Conservation (phyloP, 2,113 vertebrate species). For the Mustela lutreola region DNA sequence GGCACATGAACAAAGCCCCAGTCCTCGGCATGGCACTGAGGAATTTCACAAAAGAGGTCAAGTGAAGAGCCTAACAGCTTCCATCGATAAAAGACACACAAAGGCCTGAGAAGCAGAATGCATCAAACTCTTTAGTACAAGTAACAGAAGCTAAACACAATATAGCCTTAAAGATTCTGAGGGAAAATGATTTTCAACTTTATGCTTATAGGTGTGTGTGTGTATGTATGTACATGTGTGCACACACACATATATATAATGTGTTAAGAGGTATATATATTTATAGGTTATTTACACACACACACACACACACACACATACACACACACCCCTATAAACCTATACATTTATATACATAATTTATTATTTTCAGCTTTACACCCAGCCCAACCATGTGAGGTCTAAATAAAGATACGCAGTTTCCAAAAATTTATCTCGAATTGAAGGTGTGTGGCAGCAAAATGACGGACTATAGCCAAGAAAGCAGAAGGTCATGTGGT, state of each 20-base stretch:
- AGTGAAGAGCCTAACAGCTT: constrained; percentile 28
- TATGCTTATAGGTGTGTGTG: background rate
- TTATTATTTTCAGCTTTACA: constrained; percentile 2
- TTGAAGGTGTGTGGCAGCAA: background rate
- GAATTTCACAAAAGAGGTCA: background rate
- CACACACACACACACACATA: no score
- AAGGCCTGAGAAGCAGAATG: background rate
- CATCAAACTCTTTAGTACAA: background rate
- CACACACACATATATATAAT: background rate
- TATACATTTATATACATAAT: background rate
- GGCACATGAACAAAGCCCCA: background rate
- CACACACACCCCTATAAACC: background rate
- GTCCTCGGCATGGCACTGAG: background rate
- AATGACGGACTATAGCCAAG: background rate
- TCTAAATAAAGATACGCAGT: constrained; percentile 22
- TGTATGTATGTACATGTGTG: no score
- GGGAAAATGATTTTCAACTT: constrained; percentile 22
- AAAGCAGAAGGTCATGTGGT: background rate
- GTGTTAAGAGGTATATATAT: background rate
- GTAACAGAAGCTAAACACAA: background rate
- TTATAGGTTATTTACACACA: background rate
- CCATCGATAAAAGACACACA: background rate
- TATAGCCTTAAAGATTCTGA: background rate
- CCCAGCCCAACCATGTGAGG: background rate
- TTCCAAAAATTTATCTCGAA: constrained; percentile 25